Base-by-base conservation (phyloP, 2,113 vertebrate species). In the Vimba vimba region DNA sequence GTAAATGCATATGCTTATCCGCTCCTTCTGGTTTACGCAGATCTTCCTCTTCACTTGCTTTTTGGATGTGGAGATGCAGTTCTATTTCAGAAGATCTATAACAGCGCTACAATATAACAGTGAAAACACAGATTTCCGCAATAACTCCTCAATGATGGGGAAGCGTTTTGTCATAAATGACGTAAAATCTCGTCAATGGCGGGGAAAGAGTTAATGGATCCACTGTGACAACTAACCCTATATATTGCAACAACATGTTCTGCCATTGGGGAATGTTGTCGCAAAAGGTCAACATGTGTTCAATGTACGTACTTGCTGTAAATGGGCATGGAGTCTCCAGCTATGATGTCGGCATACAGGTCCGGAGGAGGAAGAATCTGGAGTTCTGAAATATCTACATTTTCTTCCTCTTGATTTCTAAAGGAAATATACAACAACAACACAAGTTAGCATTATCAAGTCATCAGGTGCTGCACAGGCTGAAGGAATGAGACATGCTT, bases 291-390 rank as follows among this genome's bases (percentile, higher is more conserved):
- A 52, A 52, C 0, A 55, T 27, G 73, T 27, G 45, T 77, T 19
- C 19, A 55, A 12, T 52, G 17, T 77, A 77, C 75, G 3, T 55
- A 86, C 87, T 79, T 83, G 82, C 43, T 59, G 17, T 77, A 57
- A 59, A 75, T 27, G 19, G 23, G 21, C 17, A 15, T n/a, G 17
- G 66, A 88, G 74, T 90, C 81, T 11, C 15, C 39, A 6, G 21
- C 9, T 0, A 73, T 15, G 39, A 84, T 15, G 79, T 95, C 94
- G 1, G 94, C 93, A 0, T 94, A 95, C n/a, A 93, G 87, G 5
- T 93, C 94, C 39, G 94, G 95, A 73, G 95, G 95, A 62, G 95
- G 94, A n/a, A 95, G 85, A 39, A 95, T 89, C 45, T 90, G 6
- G 39, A 86, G 69, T 2, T 89, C 85, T 0, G 84, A 62, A 21